phyloP scores from a whole-genome alignment of 23 tunicate species.

The Ascidia mentula region DNA sequence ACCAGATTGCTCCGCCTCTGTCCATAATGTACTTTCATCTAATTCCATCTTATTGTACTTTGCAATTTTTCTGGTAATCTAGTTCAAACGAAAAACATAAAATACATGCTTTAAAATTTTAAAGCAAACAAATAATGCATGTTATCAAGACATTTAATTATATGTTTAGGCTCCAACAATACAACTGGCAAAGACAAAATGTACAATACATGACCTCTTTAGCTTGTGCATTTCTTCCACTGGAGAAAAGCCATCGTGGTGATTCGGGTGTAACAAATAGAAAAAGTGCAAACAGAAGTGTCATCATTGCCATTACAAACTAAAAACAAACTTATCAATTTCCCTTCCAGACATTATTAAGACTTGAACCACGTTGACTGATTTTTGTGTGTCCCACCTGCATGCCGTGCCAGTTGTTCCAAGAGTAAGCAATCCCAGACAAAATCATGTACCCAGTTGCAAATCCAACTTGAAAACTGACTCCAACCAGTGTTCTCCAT shows the following conservation, averaged over 20 bases:
- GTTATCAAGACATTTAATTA: background rate
- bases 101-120: background rate
- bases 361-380: too few relatives aligned
- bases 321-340: background rate
- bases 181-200: too few relatives aligned
- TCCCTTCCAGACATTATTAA: too few relatives aligned
- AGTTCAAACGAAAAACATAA: too few relatives aligned
- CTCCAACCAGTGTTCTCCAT: constrained; percentile 63
- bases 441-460: constrained; percentile 81
- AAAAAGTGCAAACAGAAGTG: constrained; percentile 49
- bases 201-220: constrained; percentile 53
- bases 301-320: constrained; percentile 32
- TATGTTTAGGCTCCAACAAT: too few relatives aligned
- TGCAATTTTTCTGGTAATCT: constrained; percentile 58
- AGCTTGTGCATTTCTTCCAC: constrained; percentile 42
- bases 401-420: constrained; percentile 77
- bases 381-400: too few relatives aligned
- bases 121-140: background rate
- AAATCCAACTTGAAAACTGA: constrained; percentile 61
- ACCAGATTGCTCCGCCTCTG: constrained; percentile 48
- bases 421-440: constrained; percentile 71
- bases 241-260: constrained; percentile 59
- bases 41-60: constrained; percentile 49
- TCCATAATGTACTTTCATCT: constrained; percentile 57
- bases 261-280: constrained; percentile 68